A percentile compares a stretch with the other conserved stretches of the same genome.
Evolutionary conservation across 2,797 vertebrate species (phyloP).

Genomic region (Siniperca scherzeri): DNA sequence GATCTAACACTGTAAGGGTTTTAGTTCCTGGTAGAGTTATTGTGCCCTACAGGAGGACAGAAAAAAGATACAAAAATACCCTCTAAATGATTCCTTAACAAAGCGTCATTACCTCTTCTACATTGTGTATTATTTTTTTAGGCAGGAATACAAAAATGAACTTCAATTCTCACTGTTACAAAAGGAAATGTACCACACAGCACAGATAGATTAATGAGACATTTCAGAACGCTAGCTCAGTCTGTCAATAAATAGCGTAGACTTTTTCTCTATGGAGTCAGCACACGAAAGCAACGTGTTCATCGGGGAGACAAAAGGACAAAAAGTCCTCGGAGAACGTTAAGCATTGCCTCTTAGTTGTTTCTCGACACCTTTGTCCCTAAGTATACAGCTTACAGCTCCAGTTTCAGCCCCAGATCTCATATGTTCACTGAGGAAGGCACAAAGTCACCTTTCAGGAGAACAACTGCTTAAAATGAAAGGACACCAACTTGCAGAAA

Average conservation of each 20-base stretch:
- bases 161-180: conserved; percentile 17
- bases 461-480: background rate
- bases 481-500: conserved; percentile 4
- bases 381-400: conserved; percentile 4
- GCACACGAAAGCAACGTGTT: conserved; percentile 23
- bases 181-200: conserved; percentile 23
- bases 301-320: conserved; percentile 4
- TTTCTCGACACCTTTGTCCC: conserved; percentile 27
- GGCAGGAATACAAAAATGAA: background rate
- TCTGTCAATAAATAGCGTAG: conserved; percentile 47
- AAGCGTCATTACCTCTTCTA: background rate
- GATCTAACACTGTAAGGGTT: conserved; percentile 6
- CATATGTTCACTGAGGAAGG: background rate
- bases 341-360: conserved; percentile 10
- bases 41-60: background rate
- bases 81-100: conserved; percentile 26
- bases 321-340: background rate
- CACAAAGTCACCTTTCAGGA: background rate
- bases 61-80: background rate
- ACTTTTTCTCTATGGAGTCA: conserved; percentile 31
- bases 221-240: background rate
- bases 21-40: background rate
- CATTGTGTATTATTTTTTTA: background rate
- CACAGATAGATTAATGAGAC: conserved; percentile 32
- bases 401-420: conserved; percentile 12